Percentiles rank a stretch among this genome's conserved stretches.
Conservation (phyloP, 2,888 invertebrate species). For the Laothoe populi region DNA sequence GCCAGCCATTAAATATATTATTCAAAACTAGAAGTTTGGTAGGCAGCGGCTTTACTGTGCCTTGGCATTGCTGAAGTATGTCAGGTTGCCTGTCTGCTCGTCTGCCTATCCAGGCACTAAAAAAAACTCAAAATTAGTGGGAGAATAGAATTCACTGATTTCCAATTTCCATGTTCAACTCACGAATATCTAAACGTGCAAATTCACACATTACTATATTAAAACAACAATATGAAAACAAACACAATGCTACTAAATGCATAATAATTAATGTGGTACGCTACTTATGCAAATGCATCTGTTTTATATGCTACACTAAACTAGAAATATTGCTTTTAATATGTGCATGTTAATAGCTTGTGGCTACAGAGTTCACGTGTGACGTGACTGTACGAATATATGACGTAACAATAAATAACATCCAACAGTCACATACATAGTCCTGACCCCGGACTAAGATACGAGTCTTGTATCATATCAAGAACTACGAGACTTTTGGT, state of each 20-base stretch:
- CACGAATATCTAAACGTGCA: background rate
- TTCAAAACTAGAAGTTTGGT: too few relatives aligned
- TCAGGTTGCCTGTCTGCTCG: too few relatives aligned
- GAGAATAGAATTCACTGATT: background rate
- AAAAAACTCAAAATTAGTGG: too few relatives aligned
- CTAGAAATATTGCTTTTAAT: constrained; percentile 14
- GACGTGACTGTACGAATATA: too few relatives aligned
- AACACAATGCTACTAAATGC: constrained; percentile 21
- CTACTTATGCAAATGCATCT: constrained; percentile 15
- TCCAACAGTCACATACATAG: too few relatives aligned
- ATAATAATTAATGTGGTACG: constrained; percentile 12
- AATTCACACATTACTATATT: background rate
- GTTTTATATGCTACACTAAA: constrained; percentile 19
- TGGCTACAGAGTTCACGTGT: background rate
- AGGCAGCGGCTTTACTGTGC: too few relatives aligned
- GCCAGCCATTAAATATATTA: too few relatives aligned
- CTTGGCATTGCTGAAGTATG: too few relatives aligned
- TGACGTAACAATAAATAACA: too few relatives aligned
- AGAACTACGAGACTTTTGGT: background rate
- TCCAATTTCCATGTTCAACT: background rate
- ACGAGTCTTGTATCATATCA: too few relatives aligned
- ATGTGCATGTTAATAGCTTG: constrained; percentile 16
- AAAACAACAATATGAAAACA: background rate
- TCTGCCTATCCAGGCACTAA: too few relatives aligned
- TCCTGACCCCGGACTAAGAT: too few relatives aligned